These are phyloP conservation scores for Threskiornis aethiopicus DNA, from an alignment of 2,797 vertebrate species.

Conservation along the genomic window DNA sequence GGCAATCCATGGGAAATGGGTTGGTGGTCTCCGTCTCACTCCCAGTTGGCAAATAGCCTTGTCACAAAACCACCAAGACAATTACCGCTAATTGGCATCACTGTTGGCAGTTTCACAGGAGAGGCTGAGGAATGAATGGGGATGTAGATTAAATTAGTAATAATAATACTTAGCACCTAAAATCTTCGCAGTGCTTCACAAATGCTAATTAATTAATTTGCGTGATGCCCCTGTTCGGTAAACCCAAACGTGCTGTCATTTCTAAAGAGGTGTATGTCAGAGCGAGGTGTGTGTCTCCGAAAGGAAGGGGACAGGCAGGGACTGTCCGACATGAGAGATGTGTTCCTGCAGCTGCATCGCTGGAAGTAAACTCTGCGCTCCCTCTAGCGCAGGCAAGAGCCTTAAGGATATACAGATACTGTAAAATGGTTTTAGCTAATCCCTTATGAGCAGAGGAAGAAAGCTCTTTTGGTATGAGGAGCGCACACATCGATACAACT, in stretches of 20 bases:
- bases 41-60: constrained; percentile 19
- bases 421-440: neutral
- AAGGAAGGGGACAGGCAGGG: neutral
- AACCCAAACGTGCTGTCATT: neutral
- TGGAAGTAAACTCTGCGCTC: neutral
- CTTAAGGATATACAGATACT: neutral
- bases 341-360: neutral
- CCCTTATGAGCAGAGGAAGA: neutral
- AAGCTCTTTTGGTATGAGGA: neutral
- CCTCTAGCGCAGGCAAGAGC: neutral
- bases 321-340: neutral
- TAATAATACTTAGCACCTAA: constrained; percentile 53
- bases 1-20: neutral
- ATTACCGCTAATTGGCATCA: constrained; percentile 41
- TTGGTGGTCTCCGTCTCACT: constrained; percentile 27
- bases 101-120: constrained; percentile 49
- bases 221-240: neutral
- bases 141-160: constrained; percentile 54
- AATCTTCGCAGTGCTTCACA: constrained; percentile 23
- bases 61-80: constrained; percentile 23
- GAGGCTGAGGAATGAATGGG: constrained; percentile 16
- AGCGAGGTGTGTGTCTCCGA: neutral
- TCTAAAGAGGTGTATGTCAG: neutral
- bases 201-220: constrained; percentile 28
- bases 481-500: fast-evolving